Evolutionary conservation across 2,888 invertebrate species (phyloP), one percentile per base, ranked within the genome.

Genomic region (Drosophila anomelani): DNA sequence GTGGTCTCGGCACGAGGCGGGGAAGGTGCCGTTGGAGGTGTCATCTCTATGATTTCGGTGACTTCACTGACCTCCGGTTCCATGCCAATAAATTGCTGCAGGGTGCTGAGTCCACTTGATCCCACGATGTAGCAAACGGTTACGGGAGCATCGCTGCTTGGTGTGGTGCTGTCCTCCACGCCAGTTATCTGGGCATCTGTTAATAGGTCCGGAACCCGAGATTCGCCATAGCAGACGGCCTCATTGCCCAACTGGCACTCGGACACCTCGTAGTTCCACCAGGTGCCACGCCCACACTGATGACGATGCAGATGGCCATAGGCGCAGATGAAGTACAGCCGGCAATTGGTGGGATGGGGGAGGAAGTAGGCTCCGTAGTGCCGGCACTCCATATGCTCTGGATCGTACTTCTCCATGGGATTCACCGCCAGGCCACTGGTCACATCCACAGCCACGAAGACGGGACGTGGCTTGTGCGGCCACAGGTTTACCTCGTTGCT

Each of bases 301-400:
- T 91, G 92, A 8, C 88, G 72, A 66, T 91, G 90, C 61, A 92
- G 72, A 41, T 91, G 89, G 0, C 89, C 90, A 51, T 91, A 92
- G 26, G 91, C 91, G 59, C 92, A 92, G 17, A 92, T 81, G 44
- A 87, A 91, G 73, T 92, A 92, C 38, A 79, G 59, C 41, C 84
- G 85, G 53, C 92, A 92, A 15, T 80, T 79, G 4, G 38, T 76
- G 4, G 92, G 92, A 84, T 92, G 91, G 6, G 92, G 92, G 54
- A 92, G 53, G 67, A 92, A 92, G 67, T 92, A 92, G 15, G 91
- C 87, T 0, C 92, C 92, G 59, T 88, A 90, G 59, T 92, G 91
- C 4, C 88, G 78, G 44, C 92, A 92, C 17, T 83, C 85, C 3
- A 92, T 75, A 13, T 87, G 72, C 13, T 75, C 32, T 0, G 91